A percentile compares a stretch with the other conserved stretches of the same genome.
These are phyloP conservation scores for Otolemur garnettii DNA, from an alignment of 2,113 vertebrate genomes.

Conservation along the genomic window DNA sequence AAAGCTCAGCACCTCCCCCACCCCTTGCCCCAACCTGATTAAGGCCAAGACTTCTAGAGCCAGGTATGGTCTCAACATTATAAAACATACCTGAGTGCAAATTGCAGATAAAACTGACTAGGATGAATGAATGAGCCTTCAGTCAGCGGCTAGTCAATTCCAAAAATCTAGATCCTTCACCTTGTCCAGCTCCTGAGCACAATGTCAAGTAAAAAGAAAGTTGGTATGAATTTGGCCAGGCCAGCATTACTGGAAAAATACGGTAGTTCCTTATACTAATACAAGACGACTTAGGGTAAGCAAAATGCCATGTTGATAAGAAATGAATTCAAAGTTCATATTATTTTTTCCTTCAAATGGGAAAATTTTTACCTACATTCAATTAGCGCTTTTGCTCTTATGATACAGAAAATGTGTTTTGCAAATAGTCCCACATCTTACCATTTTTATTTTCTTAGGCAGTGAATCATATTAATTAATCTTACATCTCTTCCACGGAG, in stretches of 20 bases:
- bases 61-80: neutral
- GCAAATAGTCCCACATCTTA: neutral
- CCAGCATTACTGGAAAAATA: neutral
- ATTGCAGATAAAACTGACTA: neutral
- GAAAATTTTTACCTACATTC: neutral
- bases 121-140: neutral
- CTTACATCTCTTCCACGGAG: neutral
- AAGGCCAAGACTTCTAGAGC: neutral
- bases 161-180: neutral
- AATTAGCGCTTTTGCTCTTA: neutral
- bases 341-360: neutral
- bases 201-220: neutral
- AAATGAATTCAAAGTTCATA: neutral
- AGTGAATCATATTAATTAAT: neutral
- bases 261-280: neutral
- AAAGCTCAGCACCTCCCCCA: neutral
- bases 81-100: neutral
- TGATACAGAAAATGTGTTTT: conserved; percentile 7
- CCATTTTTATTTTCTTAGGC: conserved; percentile 21
- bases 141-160: neutral
- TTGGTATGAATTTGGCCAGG: neutral
- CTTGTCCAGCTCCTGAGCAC: neutral
- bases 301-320: neutral
- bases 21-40: neutral
- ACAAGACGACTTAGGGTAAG: neutral